Evolutionary conservation across 2,797 vertebrate species (phyloP), one percentile per base, ranked within the genome.

Genomic region (Sus cebifrons): DNA sequence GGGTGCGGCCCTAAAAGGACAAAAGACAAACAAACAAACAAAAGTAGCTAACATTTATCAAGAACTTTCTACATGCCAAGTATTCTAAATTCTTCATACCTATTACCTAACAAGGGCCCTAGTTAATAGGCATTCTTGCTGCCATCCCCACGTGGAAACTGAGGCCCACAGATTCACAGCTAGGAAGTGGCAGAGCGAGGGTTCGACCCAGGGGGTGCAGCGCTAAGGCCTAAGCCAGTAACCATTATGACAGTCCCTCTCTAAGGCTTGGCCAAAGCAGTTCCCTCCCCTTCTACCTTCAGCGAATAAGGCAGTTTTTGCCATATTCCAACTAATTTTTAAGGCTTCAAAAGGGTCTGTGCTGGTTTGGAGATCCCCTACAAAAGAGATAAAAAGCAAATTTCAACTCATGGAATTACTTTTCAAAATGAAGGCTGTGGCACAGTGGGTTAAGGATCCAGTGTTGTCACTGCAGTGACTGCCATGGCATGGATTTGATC

Each of bases 371-470:
- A 86, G 60, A 96, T 15, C 20, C 89, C 71, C 73, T 85, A 36
- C 29, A 58, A 94, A 91, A 84, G 77, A 94, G 94, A 93, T 89
- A 73, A 56, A 96, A 95, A 84, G 70, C 10, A 67, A 94, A 87
- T 89, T 91, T 94, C 86, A 96, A 74, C 36, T 87, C 58, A 67
- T 5, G 71, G 18, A 82, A 87, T 64, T 52, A 74, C 58, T 81
- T 97, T 93, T 85, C 73, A 94, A 96, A 92, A 93, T 94, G 85
- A 92, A 93, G 64, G 4, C 52, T 65, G 64, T 79, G 1, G 44
- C 44, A 49, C 44, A 49, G 44, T 49, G 44, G 44, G 44, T 49
- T 6, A 7, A 49, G 44, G 44, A 49, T 49, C 44, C 44, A 49
- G 44, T 49, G 44, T 49, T 49, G 44, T 49, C 44, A 49, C 44